Percentiles rank a stretch among this genome's conserved stretches.
phyloP scores from a whole-genome alignment of 2,797 vertebrate genomes.

The Cirrhinus molitorella region DNA sequence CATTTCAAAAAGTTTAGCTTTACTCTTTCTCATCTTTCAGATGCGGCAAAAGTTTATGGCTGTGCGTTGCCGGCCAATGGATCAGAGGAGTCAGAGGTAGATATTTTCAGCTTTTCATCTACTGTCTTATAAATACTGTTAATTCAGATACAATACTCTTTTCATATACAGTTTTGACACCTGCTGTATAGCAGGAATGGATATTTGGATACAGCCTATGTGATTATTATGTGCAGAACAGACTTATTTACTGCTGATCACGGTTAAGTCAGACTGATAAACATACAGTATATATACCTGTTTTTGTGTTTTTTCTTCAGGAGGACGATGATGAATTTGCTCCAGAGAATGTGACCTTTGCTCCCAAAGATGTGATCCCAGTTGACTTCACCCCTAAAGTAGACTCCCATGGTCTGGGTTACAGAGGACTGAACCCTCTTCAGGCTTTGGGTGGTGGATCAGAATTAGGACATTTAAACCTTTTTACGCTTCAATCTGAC shows the following conservation, averaged over 20 bases:
- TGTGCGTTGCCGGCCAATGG: conserved; percentile 78
- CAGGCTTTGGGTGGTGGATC: conserved; percentile 80
- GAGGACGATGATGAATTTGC: conserved; percentile 89
- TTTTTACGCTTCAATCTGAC: conserved; percentile 81
- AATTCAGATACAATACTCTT: neutral
- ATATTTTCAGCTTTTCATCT: neutral
- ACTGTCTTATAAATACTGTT: neutral
- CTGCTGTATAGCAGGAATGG: neutral
- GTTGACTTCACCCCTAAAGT: conserved; percentile 86
- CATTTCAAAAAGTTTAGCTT: neutral
- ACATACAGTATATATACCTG: neutral
- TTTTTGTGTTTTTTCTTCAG: conserved; percentile 67
- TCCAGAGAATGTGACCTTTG: conserved; percentile 92
- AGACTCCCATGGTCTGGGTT: conserved; percentile 89
- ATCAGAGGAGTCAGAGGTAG: conserved; percentile 86
- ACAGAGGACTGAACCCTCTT: conserved; percentile 88
- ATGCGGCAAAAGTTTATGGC: conserved; percentile 76
- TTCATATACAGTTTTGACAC: neutral
- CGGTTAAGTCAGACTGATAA: neutral
- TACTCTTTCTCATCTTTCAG: conserved; percentile 17
- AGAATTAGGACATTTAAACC: conserved; percentile 74
- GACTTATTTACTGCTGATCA: neutral
- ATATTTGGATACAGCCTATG: neutral
- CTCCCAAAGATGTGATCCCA: conserved; percentile 90
- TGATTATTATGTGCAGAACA: neutral